Evolutionary conservation across 2,113 vertebrate species (phyloP), one percentile per base, ranked within the genome.

Genomic region (Aegypius monachus): DNA sequence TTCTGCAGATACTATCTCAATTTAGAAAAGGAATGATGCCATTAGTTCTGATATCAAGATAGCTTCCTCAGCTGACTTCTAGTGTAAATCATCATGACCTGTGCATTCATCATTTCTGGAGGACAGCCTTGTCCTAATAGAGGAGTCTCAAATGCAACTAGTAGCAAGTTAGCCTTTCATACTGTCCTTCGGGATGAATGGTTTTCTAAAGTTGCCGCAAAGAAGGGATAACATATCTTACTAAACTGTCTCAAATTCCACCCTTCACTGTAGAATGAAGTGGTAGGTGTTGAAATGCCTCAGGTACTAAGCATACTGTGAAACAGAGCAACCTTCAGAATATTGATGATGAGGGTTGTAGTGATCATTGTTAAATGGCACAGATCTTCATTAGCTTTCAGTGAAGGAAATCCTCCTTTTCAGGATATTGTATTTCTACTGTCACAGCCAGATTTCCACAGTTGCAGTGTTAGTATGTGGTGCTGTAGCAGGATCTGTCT

Each of bases 21-120:
- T 95, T 85, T 91, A 83, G 53, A 61, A 81, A 95, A 91, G 71
- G 62, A 95, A 97, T 68, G 62, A 94, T 94, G 62, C 58, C 72
- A 94, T 97, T 96, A 92, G 68, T 95, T 95, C 81, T 88, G 67
- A 55, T 79, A 32, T n/a, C 94, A 62, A 73, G 67, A 79, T 53
- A 90, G 70, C n/a, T 94, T 94, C 81, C 93, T 95, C 52, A 50
- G 27, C 70, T 87, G 88, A 71, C 62, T 89, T 66, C 16, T 42
- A 19, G 79, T 81, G 82, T 94, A 97, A 97, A 96, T 97, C 96
- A 94, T 63, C 42, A 32, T 77, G 94, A 77, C 78, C 79, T 68
- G 62, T 68, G 81, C 63, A 93, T 98, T 94, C 91, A 94, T 96
- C 78, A 93, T 32, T 81, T 81, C 80, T 86, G 13, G 34, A 56